These are phyloP conservation scores for Andrena trimmerana DNA, from an alignment of 2,888 invertebrate genomes.

Conservation along the genomic window DNA sequence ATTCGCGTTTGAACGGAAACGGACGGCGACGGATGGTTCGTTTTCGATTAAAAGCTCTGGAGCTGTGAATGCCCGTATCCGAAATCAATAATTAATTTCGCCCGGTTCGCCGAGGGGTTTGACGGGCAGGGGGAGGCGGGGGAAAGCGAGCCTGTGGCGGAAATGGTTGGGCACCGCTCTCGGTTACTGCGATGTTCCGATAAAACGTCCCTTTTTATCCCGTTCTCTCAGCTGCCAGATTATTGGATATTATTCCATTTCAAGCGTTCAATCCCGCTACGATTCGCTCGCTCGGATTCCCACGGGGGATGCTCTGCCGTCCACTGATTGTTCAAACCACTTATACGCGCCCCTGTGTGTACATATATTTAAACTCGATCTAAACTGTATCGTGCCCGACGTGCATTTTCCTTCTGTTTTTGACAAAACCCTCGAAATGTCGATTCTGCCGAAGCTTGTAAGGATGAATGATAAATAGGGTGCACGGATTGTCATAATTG, in stretches of 20 bases:
- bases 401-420: background rate
- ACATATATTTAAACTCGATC: conserved; percentile 17
- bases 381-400: background rate
- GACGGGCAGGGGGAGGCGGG: conserved; percentile 36
- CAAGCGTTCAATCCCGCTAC: conserved; percentile 85
- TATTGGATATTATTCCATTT: conserved; percentile 85
- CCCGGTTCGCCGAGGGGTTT: conserved; percentile 63
- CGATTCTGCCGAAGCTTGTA: no score
- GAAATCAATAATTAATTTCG: conserved; percentile 85
- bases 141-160: conserved; percentile 69
- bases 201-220: conserved; percentile 83
- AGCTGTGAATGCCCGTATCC: conserved; percentile 81
- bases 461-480: no score
- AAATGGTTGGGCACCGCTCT: conserved; percentile 75
- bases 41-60: conserved; percentile 81
- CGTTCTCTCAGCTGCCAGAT: conserved; percentile 79
- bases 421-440: no score
- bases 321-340: conserved; percentile 76
- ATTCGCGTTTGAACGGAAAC: conserved; percentile 64
- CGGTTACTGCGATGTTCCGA: conserved; percentile 81
- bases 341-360: conserved; percentile 55
- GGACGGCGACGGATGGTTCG: conserved; percentile 72
- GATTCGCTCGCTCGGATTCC: conserved; percentile 83
- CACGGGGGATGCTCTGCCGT: conserved; percentile 77
- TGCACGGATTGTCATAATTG: no score